Evolutionary conservation across 37 sponge, comb jelly and placozoan species (phyloP), one percentile per base, ranked within the genome.

Genomic region (Bolinopsis microptera): DNA sequence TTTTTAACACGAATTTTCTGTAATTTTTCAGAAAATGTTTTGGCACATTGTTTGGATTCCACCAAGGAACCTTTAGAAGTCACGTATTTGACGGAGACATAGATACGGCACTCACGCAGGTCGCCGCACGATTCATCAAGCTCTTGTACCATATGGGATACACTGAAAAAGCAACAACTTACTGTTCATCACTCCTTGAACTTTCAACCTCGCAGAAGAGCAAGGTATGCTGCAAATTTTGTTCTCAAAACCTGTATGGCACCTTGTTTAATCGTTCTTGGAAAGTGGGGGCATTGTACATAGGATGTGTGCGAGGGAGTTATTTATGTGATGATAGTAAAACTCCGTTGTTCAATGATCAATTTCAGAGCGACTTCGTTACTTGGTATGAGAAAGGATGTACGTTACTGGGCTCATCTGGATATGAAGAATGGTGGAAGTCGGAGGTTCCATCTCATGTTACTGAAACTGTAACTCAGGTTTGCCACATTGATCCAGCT

Each of bases 401-500:
- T 33, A 30, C 30, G 5, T 33, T 80, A 21, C 82, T 80, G 1
- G 82, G 82, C 8, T 80, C 37, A 30, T 1, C 24, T 2, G 82
- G 82, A 1, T 80, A 80, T 80, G 82, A 32, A 23, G 82, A 80
- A 8, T 80, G 82, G 82, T 80, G 82, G 82, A 34, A 33, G 5
- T 34, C 37, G 36, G 32, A 80, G 1, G 82, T 80, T 34, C 2
- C 82, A 8, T 80, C 82, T 13, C 35, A 70, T 22, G 25, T n/a
- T 3, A 5, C 25, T 28, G 74, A 70, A 26, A 22, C 21, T n/a
- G 30, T 70, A 28, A 28, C 74, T 28, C 74, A 70, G 74, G 61
- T 48, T 5, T 5, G 13, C 9, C 61, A 18, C 61, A 48, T 18
- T 13, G 5, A 18, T 5, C 5, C 61, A 48, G 61, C 61, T 48